A percentile compares a stretch with the other conserved stretches of the same genome.
Conservation (phyloP, 2,797 vertebrate species). For the Muscicapa comitata region DNA sequence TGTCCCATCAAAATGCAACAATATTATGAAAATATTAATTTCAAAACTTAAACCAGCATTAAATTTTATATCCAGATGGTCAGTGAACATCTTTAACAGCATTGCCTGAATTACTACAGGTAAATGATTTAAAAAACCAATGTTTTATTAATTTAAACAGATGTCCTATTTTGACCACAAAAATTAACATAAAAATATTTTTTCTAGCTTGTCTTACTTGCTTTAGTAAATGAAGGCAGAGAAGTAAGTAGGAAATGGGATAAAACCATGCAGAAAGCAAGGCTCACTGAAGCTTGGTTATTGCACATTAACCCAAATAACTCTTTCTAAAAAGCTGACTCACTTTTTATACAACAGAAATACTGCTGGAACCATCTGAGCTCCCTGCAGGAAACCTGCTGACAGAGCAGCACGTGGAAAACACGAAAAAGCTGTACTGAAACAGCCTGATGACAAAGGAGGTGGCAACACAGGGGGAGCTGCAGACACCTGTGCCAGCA, state of each 20-base stretch:
- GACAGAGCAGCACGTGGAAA: background rate
- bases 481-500: background rate
- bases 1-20: background rate
- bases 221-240: background rate
- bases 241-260: background rate
- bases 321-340: conserved; percentile 36
- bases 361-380: background rate
- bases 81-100: background rate
- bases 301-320: background rate
- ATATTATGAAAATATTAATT: background rate
- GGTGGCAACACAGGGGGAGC: background rate
- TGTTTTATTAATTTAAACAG: background rate
- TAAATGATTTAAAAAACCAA: background rate
- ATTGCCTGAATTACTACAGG: background rate
- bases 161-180: background rate
- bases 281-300: background rate
- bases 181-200: background rate
- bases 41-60: background rate
- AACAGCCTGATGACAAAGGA: background rate
- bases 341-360: background rate
- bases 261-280: background rate
- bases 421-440: background rate
- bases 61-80: background rate
- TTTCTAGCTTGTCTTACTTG: background rate
- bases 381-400: conserved; percentile 11